Evolutionary conservation across 2,797 vertebrate species (phyloP), one percentile per base, ranked within the genome.

Genomic region (Sebastes matsubarae): DNA sequence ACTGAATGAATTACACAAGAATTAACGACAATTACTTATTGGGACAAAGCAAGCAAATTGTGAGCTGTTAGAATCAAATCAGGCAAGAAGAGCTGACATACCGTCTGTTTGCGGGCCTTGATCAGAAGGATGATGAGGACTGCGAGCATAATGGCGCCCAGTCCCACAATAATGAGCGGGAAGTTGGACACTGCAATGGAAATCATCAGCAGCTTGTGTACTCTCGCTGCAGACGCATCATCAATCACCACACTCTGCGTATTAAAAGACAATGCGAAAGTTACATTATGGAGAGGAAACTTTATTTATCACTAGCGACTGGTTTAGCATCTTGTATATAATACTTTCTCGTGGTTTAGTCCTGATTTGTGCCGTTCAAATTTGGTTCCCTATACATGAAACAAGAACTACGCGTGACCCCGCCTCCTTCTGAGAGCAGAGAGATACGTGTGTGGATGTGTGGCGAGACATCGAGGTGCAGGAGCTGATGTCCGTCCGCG

Each of bases 201-300:
- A 2, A 96, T 93, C 13, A 88, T 50, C 66, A 97, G 90, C 69
- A 97, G 91, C 72, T 93, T 97, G 0, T 93, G 88, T 1, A 97
- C 75, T 85, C 55, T 92, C 0, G 68, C 89, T 1, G 93, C 95
- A 1, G 96, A 96, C 0, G 20, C 92, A 0, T 96, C 96, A 2
- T 97, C 96, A 2, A 97, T 96, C 73, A 93, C 91, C 78, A 96
- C 94, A 1, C 93, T 95, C 96, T 96, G 87, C 22, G 29, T 27
- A 46, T 68, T 30, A 16, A 30, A 34, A 77, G 52, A 72, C 9
- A 32, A 32, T 1, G 16, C 0, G 5, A 72, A 36, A 71, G 8
- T 52, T 22, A 25, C 12, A 24, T 27, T 34, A 60, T 6, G 38
- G 16, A 29, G 4, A 24, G 50, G 11, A 52, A 3, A 36, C 22